A percentile compares a stretch with the other conserved stretches of the same genome.
Evolutionary conservation across 2,113 vertebrate species (phyloP).

Genomic region (Tyto alba): DNA sequence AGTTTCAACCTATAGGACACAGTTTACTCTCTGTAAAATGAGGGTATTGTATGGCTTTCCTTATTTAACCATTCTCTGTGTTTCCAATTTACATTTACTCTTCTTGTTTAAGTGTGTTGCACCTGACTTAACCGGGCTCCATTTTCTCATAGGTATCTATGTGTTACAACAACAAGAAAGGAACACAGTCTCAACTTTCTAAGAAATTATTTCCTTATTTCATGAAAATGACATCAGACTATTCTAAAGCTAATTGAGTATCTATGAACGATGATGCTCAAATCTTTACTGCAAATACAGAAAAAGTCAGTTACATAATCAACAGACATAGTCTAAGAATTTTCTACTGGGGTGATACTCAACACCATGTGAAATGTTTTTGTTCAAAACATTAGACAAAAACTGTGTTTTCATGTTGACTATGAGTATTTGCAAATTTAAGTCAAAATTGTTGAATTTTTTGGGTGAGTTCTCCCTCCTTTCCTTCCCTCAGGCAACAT

Average conservation of each 20-base stretch:
- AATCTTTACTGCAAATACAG: neutral
- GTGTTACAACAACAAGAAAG: neutral
- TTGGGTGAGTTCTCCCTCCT: neutral
- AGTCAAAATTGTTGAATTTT: neutral
- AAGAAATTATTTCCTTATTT: neutral
- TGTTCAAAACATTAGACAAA: neutral
- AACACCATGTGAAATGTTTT: neutral
- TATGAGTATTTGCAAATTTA: neutral
- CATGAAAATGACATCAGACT: neutral
- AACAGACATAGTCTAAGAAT: neutral
- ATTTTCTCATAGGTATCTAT: neutral
- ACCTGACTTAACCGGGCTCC: neutral
- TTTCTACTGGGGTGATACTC: neutral
- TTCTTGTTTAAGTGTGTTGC: neutral
- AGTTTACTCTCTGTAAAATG: neutral
- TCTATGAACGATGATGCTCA: neutral
- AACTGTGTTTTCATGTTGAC: neutral
- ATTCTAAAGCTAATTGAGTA: neutral
- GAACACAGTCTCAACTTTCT: neutral
- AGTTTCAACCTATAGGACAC: neutral
- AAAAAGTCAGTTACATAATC: neutral
- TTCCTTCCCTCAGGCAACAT: neutral
- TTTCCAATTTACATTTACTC: neutral
- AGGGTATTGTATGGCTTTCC: neutral
- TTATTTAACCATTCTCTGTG: neutral